Conservation (phyloP, 2,888 invertebrate genomes). For the Calephelis perditalis region DNA sequence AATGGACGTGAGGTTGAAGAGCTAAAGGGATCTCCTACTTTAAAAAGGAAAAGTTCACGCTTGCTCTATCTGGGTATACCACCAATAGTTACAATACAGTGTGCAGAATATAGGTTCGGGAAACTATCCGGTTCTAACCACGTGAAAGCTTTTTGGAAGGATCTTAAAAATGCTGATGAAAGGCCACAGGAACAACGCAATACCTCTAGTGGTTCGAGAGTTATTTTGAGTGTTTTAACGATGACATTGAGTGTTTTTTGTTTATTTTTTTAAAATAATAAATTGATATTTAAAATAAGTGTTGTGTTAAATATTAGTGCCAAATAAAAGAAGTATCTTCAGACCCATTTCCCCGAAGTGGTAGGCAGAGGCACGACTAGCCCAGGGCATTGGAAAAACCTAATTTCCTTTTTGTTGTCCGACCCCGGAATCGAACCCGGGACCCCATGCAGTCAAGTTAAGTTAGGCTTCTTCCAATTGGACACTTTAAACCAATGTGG, state of each 20-base stretch:
- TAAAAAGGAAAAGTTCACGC: slow-evolving; percentile 46
- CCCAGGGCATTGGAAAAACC: too few species aligned
- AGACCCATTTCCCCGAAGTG: too few species aligned
- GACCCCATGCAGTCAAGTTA: too few species aligned
- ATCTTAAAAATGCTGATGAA: slow-evolving; percentile 34
- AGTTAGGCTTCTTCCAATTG: too few species aligned
- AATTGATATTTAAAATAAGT: not conserved
- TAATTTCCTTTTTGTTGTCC: too few species aligned
- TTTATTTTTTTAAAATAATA: not conserved
- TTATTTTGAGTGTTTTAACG: slow-evolving; percentile 7
- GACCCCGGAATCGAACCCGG: too few species aligned
- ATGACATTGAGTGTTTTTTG: slow-evolving; percentile 21
- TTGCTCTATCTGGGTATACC: slow-evolving; percentile 59
- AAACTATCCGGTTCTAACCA: slow-evolving; percentile 58
- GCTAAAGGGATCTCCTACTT: slow-evolving; percentile 43
- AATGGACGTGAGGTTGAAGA: slow-evolving; percentile 53
- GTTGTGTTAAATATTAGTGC: too few species aligned
- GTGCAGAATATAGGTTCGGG: slow-evolving; percentile 69
- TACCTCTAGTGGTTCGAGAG: slow-evolving; percentile 22
- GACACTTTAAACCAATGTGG: too few species aligned
- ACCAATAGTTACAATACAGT: slow-evolving; percentile 69
- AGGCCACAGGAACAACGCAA: slow-evolving; percentile 40
- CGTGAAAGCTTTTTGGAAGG: slow-evolving; percentile 50
- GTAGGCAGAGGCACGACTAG: too few species aligned
- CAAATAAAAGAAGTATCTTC: too few species aligned